A percentile compares a stretch with the other conserved stretches of the same genome.
phyloP scores from a whole-genome alignment of 2,797 vertebrate species.

The Chloroceryle amazona region DNA sequence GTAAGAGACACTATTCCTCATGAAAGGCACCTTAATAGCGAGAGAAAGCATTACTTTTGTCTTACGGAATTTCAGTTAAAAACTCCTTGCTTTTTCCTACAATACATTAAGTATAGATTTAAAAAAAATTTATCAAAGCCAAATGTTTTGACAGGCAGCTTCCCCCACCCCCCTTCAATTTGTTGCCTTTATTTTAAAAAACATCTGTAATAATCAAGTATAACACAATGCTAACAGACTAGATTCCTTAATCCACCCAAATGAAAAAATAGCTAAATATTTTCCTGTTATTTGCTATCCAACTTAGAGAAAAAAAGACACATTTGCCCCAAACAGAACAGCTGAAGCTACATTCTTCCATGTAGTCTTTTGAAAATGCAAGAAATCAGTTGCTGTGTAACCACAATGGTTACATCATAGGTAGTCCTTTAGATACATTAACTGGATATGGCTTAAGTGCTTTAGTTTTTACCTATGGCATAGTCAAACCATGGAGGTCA shows the following conservation, averaged over 20 bases:
- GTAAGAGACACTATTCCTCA: not conserved
- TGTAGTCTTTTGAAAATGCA: not conserved
- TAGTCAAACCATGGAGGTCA: not conserved
- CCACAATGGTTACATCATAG: not conserved
- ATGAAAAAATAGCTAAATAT: slow-evolving; percentile 21
- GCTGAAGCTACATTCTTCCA: not conserved
- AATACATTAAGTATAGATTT: not conserved
- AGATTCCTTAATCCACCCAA: not conserved
- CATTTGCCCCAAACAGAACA: not conserved
- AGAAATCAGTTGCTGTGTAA: not conserved
- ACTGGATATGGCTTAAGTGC: not conserved
- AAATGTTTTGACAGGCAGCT: not conserved
- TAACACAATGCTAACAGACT: not conserved
- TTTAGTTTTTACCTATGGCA: not conserved
- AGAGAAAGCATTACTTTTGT: not conserved
- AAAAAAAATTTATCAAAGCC: not conserved
- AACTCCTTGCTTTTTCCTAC: not conserved
- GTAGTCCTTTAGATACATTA: not conserved
- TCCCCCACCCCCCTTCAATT: not conserved
- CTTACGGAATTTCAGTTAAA: not conserved
- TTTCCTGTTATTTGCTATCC: not conserved
- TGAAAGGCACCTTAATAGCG: not conserved
- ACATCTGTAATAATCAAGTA: not conserved
- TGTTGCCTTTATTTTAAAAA: not conserved
- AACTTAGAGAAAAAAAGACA: not conserved